Evolutionary conservation across 1,140 invertebrate species (phyloP), one percentile per base, ranked within the genome.

Genomic region (Sitodiplosis mosellana): DNA sequence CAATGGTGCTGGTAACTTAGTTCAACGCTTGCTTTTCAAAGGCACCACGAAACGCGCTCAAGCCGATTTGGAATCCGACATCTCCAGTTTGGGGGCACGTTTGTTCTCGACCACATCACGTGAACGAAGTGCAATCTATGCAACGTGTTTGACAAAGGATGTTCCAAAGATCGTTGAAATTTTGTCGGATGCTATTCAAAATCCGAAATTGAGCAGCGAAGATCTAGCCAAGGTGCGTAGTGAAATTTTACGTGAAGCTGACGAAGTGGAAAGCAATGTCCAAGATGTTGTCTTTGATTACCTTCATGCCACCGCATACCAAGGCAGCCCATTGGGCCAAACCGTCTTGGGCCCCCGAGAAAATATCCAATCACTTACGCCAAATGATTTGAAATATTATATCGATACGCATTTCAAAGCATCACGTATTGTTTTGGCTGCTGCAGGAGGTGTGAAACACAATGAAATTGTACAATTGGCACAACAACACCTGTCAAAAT

Each of bases 1-100:
- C 64, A 99, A 99, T 76, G 96, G 96, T 48, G 92, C 95, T 38
- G 95, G 95, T 15, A 96, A 99, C 69, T 99, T 99, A 59, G 75
- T 99, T 63, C 96, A 99, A 70, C 96, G 99, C 64, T 99, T 99
- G 95, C 89, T 92, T 47, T 99, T 99, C 63, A 99, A 99, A 84
- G 95, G 96, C 43, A 99, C 96, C 37, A 73, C 79, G 15, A 95
- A 93, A 63, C 71, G 96, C 46, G 88, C 87, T 3, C 93, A 98
- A 69, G 88, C 82, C 17, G 86, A 93, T 59, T 69, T 99, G 47
- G 96, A 98, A 67, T 69, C 99, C 27, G 91, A 99, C 71, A 90
- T 99, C 48, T 96, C 99, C 69, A 97, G 99, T 60, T 88, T 98
- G 77, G 96, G 96, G 33, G 94, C 94, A 18, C 96, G 99, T 65